Conservation (phyloP, 2,888 invertebrate genomes). For the Lottia gigantea region DNA sequence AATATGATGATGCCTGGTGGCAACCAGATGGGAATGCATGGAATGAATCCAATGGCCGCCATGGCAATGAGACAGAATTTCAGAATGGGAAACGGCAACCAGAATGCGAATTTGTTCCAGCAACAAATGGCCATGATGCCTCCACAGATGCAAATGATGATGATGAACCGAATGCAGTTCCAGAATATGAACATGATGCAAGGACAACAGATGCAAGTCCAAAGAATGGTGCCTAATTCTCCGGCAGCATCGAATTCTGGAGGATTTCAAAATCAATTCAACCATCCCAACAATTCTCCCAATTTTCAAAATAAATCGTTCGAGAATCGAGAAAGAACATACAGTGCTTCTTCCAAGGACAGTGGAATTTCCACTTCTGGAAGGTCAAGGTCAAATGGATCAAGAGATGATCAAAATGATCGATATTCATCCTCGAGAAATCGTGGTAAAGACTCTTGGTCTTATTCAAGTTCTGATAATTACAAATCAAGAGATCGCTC, state of each 20-base stretch:
- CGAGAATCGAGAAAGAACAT: too few relatives aligned
- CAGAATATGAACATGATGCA: not conserved
- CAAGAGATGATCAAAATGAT: too few relatives aligned
- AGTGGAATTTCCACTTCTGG: too few relatives aligned
- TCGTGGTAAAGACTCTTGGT: not conserved
- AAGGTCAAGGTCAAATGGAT: too few relatives aligned
- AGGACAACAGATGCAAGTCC: not conserved
- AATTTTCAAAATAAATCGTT: too few relatives aligned
- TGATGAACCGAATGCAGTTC: not conserved
- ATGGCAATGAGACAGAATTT: not conserved
- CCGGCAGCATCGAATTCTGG: not conserved
- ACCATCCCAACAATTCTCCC: too few relatives aligned
- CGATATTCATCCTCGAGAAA: not conserved
- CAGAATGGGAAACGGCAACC: not conserved
- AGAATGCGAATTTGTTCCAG: not conserved
- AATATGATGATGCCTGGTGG: too few relatives aligned
- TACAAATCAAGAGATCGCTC: not conserved
- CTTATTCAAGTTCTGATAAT: not conserved
- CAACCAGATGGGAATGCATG: not conserved
- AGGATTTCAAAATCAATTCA: too few relatives aligned
- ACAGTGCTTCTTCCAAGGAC: too few relatives aligned
- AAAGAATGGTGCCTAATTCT: not conserved
- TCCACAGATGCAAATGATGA: not conserved
- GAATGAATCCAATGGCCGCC: not conserved
- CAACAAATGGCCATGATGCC: not conserved